phyloP scores from a whole-genome alignment of 2,113 vertebrate genomes.

The Oenanthe melanoleuca region DNA sequence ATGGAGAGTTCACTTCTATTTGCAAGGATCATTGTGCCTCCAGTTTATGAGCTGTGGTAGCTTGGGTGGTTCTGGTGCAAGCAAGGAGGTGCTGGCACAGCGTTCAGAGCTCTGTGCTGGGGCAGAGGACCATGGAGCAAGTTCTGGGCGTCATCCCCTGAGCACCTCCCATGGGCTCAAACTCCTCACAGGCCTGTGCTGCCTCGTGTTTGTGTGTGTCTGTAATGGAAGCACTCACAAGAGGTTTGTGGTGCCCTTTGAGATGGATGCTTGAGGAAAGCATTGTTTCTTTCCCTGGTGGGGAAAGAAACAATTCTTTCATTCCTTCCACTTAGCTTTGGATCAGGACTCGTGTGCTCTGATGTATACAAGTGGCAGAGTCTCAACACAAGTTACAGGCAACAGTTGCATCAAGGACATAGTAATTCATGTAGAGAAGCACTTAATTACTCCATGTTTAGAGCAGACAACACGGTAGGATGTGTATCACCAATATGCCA shows the following conservation, averaged over 20 bases:
- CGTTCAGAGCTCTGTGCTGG: fast-evolving
- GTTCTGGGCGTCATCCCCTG: background rate
- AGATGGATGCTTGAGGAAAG: background rate
- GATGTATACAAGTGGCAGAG: background rate
- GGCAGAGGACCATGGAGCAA: background rate
- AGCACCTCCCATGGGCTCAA: fast-evolving
- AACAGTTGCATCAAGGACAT: background rate
- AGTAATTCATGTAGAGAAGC: background rate
- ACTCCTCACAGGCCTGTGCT: background rate
- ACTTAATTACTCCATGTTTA: conserved; percentile 24
- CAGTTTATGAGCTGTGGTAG: background rate
- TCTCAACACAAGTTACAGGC: background rate
- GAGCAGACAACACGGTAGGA: background rate
- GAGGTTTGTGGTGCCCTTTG: background rate
- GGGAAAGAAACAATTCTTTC: background rate
- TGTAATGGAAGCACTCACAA: background rate
- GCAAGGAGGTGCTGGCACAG: background rate
- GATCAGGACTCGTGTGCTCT: fast-evolving
- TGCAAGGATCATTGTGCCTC: background rate
- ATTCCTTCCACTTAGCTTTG: background rate
- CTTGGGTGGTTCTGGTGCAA: background rate
- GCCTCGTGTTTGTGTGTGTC: background rate
- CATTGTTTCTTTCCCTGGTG: background rate
- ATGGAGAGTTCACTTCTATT: background rate
- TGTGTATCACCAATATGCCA: background rate